Conservation (phyloP, 1,140 invertebrate genomes). For the Drosophila nigrodunni region DNA sequence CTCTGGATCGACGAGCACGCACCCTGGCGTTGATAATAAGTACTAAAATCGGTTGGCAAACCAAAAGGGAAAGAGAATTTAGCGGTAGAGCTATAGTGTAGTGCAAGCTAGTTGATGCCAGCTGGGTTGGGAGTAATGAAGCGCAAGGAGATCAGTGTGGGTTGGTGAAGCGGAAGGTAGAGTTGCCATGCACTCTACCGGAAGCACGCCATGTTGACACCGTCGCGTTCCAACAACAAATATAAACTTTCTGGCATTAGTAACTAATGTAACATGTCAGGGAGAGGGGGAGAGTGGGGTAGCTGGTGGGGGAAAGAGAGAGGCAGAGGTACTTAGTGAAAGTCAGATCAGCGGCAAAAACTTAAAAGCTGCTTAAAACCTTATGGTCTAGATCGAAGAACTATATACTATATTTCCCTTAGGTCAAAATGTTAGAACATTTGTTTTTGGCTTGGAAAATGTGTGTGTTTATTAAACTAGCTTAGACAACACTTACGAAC, state of each 20-base stretch:
- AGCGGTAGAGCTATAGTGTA: slow-evolving; percentile 16
- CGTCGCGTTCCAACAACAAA: slow-evolving; percentile 49
- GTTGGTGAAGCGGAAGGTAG: not conserved
- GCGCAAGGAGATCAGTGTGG: slow-evolving; percentile 9
- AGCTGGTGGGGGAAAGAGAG: no score
- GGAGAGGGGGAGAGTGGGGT: no score
- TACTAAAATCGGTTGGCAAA: not conserved
- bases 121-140: slow-evolving; percentile 32
- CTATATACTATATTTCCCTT: no score
- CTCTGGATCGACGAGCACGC: slow-evolving; percentile 64
- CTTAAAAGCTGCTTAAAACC: no score
- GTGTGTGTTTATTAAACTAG: no score
- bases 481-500: no score
- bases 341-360: no score
- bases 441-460: no score
- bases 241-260: slow-evolving; percentile 50
- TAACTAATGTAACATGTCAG: slow-evolving; percentile 40
- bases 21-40: slow-evolving; percentile 74
- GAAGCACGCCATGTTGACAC: slow-evolving; percentile 53
- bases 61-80: not conserved
- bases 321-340: no score
- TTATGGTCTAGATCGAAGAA: no score
- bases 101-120: slow-evolving; percentile 27
- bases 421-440: no score
- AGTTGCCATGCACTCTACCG: slow-evolving; percentile 37